Percentiles rank a stretch among this genome's conserved stretches.
Evolutionary conservation across 2,888 invertebrate species (phyloP).

Genomic region (Gisinianus flammeolus): DNA sequence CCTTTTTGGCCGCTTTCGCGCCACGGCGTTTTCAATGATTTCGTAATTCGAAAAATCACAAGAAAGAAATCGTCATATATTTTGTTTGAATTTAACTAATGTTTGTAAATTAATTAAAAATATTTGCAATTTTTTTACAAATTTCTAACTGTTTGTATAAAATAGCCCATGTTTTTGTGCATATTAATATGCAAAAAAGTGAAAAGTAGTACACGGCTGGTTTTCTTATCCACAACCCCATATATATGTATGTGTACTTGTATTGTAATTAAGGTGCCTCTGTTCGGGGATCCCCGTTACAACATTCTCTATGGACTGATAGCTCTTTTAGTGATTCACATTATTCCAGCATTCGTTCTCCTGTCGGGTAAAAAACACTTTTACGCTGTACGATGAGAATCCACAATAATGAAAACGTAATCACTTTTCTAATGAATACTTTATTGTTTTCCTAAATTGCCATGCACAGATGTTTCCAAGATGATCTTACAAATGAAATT

Average conservation of each 20-base stretch:
- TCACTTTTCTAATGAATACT: neutral
- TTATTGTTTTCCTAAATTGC: neutral
- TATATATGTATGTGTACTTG: too few species aligned
- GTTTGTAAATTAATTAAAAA: too few species aligned
- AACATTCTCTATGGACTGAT: conserved; percentile 8
- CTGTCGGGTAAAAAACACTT: neutral
- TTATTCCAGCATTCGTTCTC: conserved; percentile 28
- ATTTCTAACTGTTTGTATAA: too few species aligned
- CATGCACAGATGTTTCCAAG: conserved; percentile 8
- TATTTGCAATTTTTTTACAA: too few species aligned
- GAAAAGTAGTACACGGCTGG: neutral
- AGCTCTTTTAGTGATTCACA: conserved; percentile 9
- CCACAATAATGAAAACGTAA: neutral
- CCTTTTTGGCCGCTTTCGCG: too few species aligned
- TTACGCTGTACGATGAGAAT: neutral
- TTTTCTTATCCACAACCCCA: too few species aligned
- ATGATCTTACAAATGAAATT: conserved; percentile 21
- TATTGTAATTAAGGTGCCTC: neutral
- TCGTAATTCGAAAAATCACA: too few species aligned
- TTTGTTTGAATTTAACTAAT: too few species aligned
- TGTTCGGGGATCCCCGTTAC: conserved; percentile 8
- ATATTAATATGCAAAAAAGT: neutral
- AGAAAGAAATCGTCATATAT: too few species aligned
- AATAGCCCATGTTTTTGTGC: too few species aligned
- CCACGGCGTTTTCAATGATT: too few species aligned